Percentiles rank a stretch among this genome's conserved stretches.
phyloP scores from a whole-genome alignment of 2,113 vertebrate genomes.

The Mobula birostris region DNA sequence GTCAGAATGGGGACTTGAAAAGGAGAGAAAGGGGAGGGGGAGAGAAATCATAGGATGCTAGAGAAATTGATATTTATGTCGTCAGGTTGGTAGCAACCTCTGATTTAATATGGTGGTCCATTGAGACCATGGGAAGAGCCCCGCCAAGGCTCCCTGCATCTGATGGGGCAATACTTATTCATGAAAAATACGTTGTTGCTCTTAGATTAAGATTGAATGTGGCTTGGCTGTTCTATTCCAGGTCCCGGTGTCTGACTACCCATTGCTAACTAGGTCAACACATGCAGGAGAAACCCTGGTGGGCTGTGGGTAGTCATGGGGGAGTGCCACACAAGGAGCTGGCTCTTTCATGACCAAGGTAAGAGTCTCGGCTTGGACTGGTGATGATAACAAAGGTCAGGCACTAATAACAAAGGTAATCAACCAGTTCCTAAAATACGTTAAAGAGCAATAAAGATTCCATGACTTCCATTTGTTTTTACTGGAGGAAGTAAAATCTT shows the following conservation, averaged over 20 bases:
- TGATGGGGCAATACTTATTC: background rate
- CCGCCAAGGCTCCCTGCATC: background rate
- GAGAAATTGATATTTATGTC: no score
- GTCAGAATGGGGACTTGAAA: no score
- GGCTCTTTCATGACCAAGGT: background rate
- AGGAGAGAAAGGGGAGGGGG: no score
- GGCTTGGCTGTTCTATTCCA: background rate
- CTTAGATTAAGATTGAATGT: background rate
- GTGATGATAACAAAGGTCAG: background rate
- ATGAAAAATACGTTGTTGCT: background rate
- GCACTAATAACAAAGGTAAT: background rate
- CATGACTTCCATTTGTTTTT: background rate
- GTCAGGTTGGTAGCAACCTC: background rate
- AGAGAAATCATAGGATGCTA: no score
- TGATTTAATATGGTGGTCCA: background rate
- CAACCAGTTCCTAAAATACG: background rate
- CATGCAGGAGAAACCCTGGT: background rate
- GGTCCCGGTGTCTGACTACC: background rate
- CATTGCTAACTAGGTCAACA: background rate
- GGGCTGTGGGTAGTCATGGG: background rate
- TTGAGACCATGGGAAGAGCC: background rate
- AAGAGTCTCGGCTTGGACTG: background rate
- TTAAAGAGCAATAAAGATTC: background rate
- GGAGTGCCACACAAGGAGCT: background rate
- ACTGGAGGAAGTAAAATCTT: background rate